Evolutionary conservation across 2,888 invertebrate species (phyloP), one percentile per base, ranked within the genome.

Genomic region (Sphecodes monilicornis): DNA sequence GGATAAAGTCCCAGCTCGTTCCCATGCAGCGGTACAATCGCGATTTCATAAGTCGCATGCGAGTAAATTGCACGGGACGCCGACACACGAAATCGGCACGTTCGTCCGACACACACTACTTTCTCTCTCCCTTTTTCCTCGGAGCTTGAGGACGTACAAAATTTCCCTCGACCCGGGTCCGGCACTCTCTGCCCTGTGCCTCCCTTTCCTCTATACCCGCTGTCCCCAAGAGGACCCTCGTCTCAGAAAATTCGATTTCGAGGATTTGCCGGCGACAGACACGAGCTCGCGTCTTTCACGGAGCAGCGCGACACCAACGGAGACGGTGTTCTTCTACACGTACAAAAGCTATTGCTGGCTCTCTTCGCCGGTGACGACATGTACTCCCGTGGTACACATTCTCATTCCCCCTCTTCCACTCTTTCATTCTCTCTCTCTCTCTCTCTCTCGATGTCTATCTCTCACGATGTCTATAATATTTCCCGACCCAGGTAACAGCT

Each of bases 221-320:
- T 39, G 50, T 79, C 66, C 75, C 79, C 83, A 68, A 69, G 85
- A 80, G 88, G 85, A 86, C 88, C 88, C 86, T 86, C 86, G 88
- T 88, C 86, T 86, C 84, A 86, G 88, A 73, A 89, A 89, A 89
- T 88, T 89, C 88, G 89, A 89, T 89, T 89, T 88, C 88, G 82
- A 88, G 85, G 88, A 89, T 88, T 89, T 86, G 82, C 80, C 69
- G 82, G 77, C 88, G 89, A 89, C 89, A 88, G 87, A 83, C 85
- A 80, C 82, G 79, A 88, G 83, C 78, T 71, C 76, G 36, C 80
- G 74, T 80, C 73, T 81, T 79, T 81, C 86, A 54, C 69, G 75
- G 57, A 36, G 50, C 36, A 50, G 60, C 16, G 86, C 72, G 32
- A 72, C 60, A 73, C 60, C 74, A 78, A 76, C 41, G 66, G 70